phyloP scores from a whole-genome alignment of 2,113 vertebrate species.

The Siniperca knerii region DNA sequence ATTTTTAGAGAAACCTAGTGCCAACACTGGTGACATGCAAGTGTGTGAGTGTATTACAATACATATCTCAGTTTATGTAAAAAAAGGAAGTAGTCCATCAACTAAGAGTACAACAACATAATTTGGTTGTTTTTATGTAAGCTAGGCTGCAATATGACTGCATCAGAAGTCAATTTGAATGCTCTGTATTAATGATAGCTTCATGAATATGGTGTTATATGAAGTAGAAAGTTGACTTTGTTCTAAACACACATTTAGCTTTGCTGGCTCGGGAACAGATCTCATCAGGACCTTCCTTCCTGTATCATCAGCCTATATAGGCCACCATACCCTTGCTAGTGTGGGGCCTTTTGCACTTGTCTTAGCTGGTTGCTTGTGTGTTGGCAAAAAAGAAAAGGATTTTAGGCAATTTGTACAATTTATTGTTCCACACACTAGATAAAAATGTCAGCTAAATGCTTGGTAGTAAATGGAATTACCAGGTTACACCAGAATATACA shows the following conservation, averaged over 20 bases:
- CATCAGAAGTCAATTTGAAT: not conserved
- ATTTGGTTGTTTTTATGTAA: not conserved
- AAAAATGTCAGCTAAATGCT: slow-evolving; percentile 61
- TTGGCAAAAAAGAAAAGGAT: slow-evolving; percentile 13
- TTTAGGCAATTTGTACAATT: slow-evolving; percentile 63
- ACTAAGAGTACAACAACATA: not conserved
- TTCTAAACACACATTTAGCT: slow-evolving; percentile 2
- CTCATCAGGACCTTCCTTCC: not conserved
- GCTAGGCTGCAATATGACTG: not conserved
- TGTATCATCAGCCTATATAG: not conserved
- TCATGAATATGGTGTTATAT: not conserved
- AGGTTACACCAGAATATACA: slow-evolving; percentile 55
- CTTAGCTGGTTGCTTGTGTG: slow-evolving; percentile 15
- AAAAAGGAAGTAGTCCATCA: not conserved
- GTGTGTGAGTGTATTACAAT: not conserved
- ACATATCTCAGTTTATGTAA: not conserved
- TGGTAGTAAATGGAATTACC: slow-evolving; percentile 66
- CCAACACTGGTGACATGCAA: not conserved
- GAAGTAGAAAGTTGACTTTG: not conserved
- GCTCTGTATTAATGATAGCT: not conserved
- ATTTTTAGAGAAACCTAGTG: too few species aligned
- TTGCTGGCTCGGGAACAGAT: not conserved
- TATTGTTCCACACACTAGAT: slow-evolving; percentile 56
- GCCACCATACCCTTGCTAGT: not conserved
- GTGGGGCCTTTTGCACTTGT: not conserved